Percentiles rank a stretch among this genome's conserved stretches.
phyloP scores from a whole-genome alignment of 2,888 invertebrate genomes.

The Drosophila multiciliata region DNA sequence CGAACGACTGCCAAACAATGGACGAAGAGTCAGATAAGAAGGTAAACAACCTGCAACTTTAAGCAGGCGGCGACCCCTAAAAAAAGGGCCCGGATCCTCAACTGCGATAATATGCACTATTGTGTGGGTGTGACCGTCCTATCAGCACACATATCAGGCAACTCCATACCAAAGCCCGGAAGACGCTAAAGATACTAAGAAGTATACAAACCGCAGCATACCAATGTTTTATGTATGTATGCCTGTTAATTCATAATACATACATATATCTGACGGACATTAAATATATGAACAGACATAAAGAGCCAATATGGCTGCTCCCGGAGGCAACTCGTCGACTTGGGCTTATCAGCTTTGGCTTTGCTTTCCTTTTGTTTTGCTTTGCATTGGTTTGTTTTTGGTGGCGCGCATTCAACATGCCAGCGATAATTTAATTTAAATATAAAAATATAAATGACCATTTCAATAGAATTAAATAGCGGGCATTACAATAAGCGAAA shows the following conservation, averaged over 20 bases:
- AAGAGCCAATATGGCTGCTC: slow-evolving; percentile 31
- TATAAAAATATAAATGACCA: slow-evolving; percentile 63
- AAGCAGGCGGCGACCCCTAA: slow-evolving; percentile 54
- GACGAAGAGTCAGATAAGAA: slow-evolving; percentile 67
- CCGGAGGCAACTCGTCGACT: slow-evolving; percentile 14
- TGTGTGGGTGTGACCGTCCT: slow-evolving; percentile 44
- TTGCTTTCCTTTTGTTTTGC: slow-evolving; percentile 33
- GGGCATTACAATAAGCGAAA: slow-evolving; percentile 42
- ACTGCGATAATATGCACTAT: slow-evolving; percentile 27
- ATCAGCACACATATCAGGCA: slow-evolving; percentile 35
- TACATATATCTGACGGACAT: slow-evolving; percentile 11
- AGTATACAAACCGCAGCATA: slow-evolving; percentile 34
- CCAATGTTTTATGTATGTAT: neutral
- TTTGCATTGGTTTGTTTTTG: slow-evolving; percentile 43
- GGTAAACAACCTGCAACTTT: slow-evolving; percentile 74
- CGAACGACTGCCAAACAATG: slow-evolving; percentile 52
- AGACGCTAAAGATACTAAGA: slow-evolving; percentile 63
- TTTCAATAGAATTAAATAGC: slow-evolving; percentile 48
- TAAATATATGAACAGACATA: neutral
- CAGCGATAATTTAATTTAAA: slow-evolving; percentile 66
- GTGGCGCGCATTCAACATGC: slow-evolving; percentile 40
- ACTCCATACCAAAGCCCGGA: slow-evolving; percentile 60
- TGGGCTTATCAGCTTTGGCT: slow-evolving; percentile 51
- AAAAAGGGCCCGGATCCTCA: slow-evolving; percentile 55
- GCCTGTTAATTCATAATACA: neutral